Percentiles rank a stretch among this genome's conserved stretches.
phyloP scores from a whole-genome alignment of 2,888 invertebrate genomes.

The Erebia epiphron region DNA sequence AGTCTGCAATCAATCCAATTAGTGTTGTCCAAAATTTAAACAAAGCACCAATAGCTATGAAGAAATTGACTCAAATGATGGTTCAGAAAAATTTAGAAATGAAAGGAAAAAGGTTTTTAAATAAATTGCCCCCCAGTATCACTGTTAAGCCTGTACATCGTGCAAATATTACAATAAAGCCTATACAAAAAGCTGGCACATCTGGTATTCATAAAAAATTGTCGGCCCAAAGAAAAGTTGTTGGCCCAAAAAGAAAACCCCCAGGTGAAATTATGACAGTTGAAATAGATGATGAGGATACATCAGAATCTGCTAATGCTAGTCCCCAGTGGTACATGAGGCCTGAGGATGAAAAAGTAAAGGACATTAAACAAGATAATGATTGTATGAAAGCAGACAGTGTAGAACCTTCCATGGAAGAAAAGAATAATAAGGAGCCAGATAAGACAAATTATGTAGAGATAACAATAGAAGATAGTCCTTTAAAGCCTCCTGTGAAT shows the following conservation, averaged over 20 bases:
- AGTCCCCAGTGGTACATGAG: conserved; percentile 71
- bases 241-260: conserved; percentile 32
- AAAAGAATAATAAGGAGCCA: conserved; percentile 68
- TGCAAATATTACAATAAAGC: conserved; percentile 54
- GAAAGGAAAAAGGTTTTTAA: conserved; percentile 45
- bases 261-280: conserved; percentile 55
- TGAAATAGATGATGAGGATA: conserved; percentile 71
- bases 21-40: conserved; percentile 42
- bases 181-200: conserved; percentile 26
- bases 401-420: conserved; percentile 44
- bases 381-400: conserved; percentile 10
- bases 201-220: conserved; percentile 28
- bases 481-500: conserved; percentile 56
- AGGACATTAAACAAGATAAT: conserved; percentile 11
- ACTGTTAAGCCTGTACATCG: conserved; percentile 43
- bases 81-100: conserved; percentile 44
- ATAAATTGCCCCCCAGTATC: conserved; percentile 62
- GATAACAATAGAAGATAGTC: conserved; percentile 76
- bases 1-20: conserved; percentile 44
- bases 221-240: conserved; percentile 28
- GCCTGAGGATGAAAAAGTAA: conserved; percentile 60
- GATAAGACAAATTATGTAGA: conserved; percentile 57
- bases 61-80: conserved; percentile 37
- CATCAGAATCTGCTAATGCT: conserved; percentile 41
- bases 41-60: conserved; percentile 40